Percentiles rank a stretch among this genome's conserved stretches.
phyloP scores from a whole-genome alignment of 2,113 vertebrate genomes.

The Dasyurus viverrinus region DNA sequence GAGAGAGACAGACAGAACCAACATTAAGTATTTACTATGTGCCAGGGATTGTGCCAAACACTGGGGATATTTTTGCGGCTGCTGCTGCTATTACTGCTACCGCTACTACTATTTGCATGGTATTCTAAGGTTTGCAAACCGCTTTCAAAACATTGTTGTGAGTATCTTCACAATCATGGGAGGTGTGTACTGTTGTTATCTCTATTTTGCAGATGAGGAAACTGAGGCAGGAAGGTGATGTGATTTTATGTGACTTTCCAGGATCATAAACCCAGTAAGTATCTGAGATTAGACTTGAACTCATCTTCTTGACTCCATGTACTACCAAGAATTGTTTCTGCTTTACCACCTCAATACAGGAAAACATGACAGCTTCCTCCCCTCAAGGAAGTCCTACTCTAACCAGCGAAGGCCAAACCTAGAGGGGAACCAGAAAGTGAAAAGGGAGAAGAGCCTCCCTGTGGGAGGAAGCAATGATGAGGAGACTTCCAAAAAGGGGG shows the following conservation, averaged over 20 bases:
- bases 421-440: neutral
- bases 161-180: neutral
- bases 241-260: neutral
- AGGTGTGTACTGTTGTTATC: neutral
- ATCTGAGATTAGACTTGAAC: neutral
- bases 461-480: neutral
- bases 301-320: neutral
- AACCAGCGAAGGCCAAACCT: neutral
- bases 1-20: neutral
- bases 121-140: neutral
- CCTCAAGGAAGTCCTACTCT: neutral
- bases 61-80: no score
- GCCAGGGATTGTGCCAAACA: neutral
- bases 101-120: neutral
- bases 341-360: neutral
- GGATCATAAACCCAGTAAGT: neutral
- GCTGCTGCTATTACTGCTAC: slow-evolving; percentile 50
- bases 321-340: no score
- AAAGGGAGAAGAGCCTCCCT: neutral
- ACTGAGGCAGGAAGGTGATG: neutral
- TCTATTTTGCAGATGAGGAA: neutral
- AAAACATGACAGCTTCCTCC: neutral
- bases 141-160: neutral
- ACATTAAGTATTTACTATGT: neutral
- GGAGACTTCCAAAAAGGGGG: neutral